phyloP scores from a whole-genome alignment of 2,113 vertebrate species.

The Hassar affinis region DNA sequence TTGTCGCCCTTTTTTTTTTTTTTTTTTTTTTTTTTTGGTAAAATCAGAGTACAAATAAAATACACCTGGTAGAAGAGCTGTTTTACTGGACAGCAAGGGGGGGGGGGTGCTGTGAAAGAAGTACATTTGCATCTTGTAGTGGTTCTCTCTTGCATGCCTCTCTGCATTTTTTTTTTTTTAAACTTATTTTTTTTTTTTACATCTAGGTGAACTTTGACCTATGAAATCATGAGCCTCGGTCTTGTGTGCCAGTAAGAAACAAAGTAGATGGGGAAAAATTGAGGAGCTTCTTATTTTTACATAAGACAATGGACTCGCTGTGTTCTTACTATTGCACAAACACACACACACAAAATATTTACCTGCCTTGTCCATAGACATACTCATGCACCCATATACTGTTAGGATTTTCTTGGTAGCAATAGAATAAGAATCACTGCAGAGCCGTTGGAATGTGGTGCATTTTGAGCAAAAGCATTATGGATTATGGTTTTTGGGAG shows the following conservation, averaged over 20 bases:
- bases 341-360: background rate
- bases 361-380: background rate
- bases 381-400: background rate
- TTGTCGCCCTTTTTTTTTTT: background rate
- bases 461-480: background rate
- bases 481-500: background rate
- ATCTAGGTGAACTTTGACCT: background rate
- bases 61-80: background rate
- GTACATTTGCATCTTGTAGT: background rate
- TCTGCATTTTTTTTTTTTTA: background rate
- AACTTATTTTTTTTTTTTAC: background rate
- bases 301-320: background rate
- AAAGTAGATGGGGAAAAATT: background rate
- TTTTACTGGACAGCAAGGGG: background rate
- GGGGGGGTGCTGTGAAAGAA: background rate
- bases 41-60: background rate
- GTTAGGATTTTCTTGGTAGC: background rate
- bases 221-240: background rate
- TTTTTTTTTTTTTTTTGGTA: too few species aligned
- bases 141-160: background rate
- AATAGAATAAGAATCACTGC: background rate
- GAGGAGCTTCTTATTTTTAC: background rate
- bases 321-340: background rate
- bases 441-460: background rate
- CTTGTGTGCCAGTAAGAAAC: background rate